Percentiles rank a stretch among this genome's conserved stretches.
These are phyloP conservation scores for Carapus acus DNA, from an alignment of 2,797 vertebrate species.

Conservation along the genomic window DNA sequence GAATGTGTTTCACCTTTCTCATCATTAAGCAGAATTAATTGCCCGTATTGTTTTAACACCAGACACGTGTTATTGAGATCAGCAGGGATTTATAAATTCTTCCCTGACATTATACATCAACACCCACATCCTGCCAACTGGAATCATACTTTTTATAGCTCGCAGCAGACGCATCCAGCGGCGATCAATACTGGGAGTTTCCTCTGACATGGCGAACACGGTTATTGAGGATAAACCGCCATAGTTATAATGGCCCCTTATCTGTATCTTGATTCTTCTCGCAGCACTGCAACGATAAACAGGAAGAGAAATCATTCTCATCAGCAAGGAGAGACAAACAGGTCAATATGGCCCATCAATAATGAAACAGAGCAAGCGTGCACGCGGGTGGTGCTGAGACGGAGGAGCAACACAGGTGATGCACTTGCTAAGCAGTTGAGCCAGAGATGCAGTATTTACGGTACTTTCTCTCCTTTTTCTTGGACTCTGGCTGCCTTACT, in stretches of 20 bases:
- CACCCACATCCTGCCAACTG: neutral
- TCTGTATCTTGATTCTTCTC: conserved; percentile 44
- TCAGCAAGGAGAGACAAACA: conserved; percentile 61
- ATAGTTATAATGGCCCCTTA: conserved; percentile 22
- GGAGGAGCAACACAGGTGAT: conserved; percentile 14
- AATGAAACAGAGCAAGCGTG: conserved; percentile 55
- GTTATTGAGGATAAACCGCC: conserved; percentile 6
- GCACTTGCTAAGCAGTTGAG: conserved; percentile 6
- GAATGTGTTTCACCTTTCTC: conserved; percentile 31
- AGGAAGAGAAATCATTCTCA: conserved; percentile 56
- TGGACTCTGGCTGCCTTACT: no score
- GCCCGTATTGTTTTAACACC: conserved; percentile 26
- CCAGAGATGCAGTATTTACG: conserved; percentile 21
- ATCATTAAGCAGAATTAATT: conserved; percentile 42
- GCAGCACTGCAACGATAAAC: conserved; percentile 44
- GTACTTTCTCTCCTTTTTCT: no score
- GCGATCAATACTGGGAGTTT: conserved; percentile 3
- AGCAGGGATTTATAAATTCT: conserved; percentile 12
- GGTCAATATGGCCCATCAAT: conserved; percentile 66
- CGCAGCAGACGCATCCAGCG: neutral
- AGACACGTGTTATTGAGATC: conserved; percentile 22
- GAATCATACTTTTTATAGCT: neutral
- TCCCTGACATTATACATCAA: conserved; percentile 7
- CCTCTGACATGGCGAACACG: conserved; percentile 1
- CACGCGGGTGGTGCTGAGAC: conserved; percentile 35